Conservation (phyloP, 2,888 invertebrate genomes). For the Eupithecia inturbata region DNA sequence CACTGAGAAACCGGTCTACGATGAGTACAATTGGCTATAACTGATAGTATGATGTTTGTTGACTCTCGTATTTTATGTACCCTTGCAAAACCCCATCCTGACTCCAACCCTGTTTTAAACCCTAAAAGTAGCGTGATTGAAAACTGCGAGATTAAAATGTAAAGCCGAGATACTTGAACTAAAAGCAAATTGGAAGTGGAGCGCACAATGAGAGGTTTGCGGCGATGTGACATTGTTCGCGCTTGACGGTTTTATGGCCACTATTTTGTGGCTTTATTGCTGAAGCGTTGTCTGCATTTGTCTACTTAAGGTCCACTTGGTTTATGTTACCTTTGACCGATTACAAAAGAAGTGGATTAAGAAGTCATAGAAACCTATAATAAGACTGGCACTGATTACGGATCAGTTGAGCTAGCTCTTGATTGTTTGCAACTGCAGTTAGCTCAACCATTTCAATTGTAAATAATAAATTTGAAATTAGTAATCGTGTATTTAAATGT, state of each 20-base stretch:
- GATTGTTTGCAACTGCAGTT: no score
- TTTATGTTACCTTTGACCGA: neutral
- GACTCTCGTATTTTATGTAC: neutral
- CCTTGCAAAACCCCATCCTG: neutral
- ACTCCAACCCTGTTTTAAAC: slow-evolving; percentile 18
- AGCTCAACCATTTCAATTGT: no score
- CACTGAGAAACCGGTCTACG: no score
- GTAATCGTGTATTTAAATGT: no score
- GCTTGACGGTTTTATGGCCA: slow-evolving; percentile 8
- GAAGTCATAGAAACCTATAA: neutral
- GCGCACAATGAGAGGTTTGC: slow-evolving; percentile 10
- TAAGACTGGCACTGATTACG: no score
- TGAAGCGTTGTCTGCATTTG: neutral
- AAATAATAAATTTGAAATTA: no score
- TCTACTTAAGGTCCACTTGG: neutral
- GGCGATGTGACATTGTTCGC: slow-evolving; percentile 14
- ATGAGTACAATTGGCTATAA: no score
- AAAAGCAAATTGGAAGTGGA: slow-evolving; percentile 27
- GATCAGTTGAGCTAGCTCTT: no score
- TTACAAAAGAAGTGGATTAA: neutral
- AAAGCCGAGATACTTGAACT: slow-evolving; percentile 28
- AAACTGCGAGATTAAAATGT: slow-evolving; percentile 34
- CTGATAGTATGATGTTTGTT: neutral
- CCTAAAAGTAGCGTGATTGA: slow-evolving; percentile 31
- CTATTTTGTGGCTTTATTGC: slow-evolving; percentile 2